phyloP scores from a whole-genome alignment of 2,113 vertebrate species.

The Indri indri region DNA sequence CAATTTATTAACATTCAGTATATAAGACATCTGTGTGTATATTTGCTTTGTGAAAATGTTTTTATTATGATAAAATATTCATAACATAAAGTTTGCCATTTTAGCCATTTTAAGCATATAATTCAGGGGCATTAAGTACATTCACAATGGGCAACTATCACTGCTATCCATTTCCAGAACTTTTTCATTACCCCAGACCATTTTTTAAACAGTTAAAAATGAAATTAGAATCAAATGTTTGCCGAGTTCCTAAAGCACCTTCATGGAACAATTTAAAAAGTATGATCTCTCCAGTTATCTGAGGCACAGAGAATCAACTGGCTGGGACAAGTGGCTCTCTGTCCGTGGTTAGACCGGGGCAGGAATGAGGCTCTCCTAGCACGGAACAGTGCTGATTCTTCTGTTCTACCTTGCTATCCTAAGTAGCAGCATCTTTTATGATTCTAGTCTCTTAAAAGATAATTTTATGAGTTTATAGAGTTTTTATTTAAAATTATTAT shows the following conservation, averaged over 20 bases:
- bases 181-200: not conserved
- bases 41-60: not conserved
- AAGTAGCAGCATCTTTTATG: not conserved
- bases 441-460: not conserved
- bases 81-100: not conserved
- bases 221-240: not conserved
- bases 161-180: not conserved
- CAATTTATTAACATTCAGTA: not conserved
- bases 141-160: not conserved
- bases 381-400: not conserved
- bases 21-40: not conserved
- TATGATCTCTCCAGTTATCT: not conserved
- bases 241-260: not conserved
- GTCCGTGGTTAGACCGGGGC: not conserved
- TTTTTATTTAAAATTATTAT: not conserved
- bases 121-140: not conserved
- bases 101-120: not conserved
- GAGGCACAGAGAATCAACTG: not conserved
- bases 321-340: not conserved
- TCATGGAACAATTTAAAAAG: not conserved
- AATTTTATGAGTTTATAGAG: not conserved
- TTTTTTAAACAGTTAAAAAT: constrained; percentile 15
- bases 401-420: not conserved
- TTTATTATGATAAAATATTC: not conserved
- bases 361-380: not conserved